Conservation (phyloP, 2,888 invertebrate genomes). For the Hypselothyrea guttata region DNA sequence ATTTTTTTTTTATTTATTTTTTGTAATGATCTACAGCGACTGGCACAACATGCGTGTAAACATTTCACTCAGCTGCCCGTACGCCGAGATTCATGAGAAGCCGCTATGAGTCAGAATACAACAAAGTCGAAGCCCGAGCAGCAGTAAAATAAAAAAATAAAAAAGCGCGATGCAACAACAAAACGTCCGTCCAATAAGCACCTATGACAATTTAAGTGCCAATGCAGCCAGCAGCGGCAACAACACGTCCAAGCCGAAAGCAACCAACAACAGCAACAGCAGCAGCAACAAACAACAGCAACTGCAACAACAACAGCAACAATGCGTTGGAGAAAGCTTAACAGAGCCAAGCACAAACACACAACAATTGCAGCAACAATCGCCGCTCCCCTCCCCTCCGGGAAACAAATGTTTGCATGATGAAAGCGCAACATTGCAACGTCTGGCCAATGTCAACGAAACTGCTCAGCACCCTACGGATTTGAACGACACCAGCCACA, state of each 20-base stretch:
- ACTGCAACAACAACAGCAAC: slow-evolving; percentile 32
- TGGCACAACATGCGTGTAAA: no score
- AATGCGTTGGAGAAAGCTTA: slow-evolving; percentile 14
- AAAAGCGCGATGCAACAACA: slow-evolving; percentile 62
- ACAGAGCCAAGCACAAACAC: slow-evolving; percentile 1
- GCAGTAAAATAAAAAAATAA: slow-evolving; percentile 3
- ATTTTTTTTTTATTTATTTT: no score
- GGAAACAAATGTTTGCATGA: neutral
- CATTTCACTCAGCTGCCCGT: no score
- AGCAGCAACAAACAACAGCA: slow-evolving; percentile 23
- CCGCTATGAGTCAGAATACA: slow-evolving; percentile 4
- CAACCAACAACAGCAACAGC: slow-evolving; percentile 33
- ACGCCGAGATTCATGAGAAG: no score
- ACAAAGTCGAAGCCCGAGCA: slow-evolving; percentile 1
- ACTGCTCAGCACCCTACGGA: slow-evolving; percentile 35
- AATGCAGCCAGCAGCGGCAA: slow-evolving; percentile 19
- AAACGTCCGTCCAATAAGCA: slow-evolving; percentile 80
- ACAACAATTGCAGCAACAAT: slow-evolving; percentile 47
- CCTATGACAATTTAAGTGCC: slow-evolving; percentile 80
- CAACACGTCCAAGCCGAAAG: slow-evolving; percentile 58
- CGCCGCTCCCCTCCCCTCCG: slow-evolving; percentile 29
- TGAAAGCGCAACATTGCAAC: slow-evolving; percentile 3
- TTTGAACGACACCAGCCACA: slow-evolving; percentile 72
- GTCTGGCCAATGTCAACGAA: slow-evolving; percentile 7
- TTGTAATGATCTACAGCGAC: no score